Evolutionary conservation across 2,797 vertebrate species (phyloP).

Genomic region (Myioborus melanocephalus): DNA sequence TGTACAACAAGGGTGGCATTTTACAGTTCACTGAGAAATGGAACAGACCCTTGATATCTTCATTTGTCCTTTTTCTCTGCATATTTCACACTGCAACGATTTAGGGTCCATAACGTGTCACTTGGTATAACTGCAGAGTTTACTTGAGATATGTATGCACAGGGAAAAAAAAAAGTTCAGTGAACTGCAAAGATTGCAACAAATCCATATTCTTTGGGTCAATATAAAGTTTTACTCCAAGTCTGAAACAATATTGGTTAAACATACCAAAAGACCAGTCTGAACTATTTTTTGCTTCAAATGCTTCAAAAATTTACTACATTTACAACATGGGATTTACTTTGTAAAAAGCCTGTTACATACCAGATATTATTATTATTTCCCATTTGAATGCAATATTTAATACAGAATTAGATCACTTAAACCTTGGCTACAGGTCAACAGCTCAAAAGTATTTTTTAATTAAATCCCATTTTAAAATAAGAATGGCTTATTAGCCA

Average conservation of each 20-base stretch:
- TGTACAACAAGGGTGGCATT: conserved; percentile 75
- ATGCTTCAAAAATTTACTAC: background rate
- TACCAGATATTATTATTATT: background rate
- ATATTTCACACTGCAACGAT: conserved; percentile 77
- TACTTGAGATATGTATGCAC: conserved; percentile 78
- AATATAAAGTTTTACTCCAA: conserved; percentile 67
- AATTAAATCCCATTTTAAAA: background rate
- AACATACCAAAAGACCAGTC: background rate
- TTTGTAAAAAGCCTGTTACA: background rate
- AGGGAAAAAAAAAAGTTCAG: conserved; percentile 55
- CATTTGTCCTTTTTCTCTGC: conserved; percentile 78
- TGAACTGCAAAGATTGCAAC: conserved; percentile 77
- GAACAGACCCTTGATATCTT: conserved; percentile 79
- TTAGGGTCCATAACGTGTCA: conserved; percentile 80
- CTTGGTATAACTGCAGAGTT: conserved; percentile 75
- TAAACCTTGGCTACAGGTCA: background rate
- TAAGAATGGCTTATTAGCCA: background rate
- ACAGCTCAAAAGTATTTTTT: background rate
- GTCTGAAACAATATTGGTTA: conserved; percentile 58
- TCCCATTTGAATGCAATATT: background rate
- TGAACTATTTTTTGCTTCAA: background rate
- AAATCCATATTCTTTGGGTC: conserved; percentile 56
- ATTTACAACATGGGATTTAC: background rate
- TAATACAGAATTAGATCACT: background rate
- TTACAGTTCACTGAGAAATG: conserved; percentile 80